phyloP scores from a whole-genome alignment of 2,113 vertebrate species.

The Pristiophorus japonicus region DNA sequence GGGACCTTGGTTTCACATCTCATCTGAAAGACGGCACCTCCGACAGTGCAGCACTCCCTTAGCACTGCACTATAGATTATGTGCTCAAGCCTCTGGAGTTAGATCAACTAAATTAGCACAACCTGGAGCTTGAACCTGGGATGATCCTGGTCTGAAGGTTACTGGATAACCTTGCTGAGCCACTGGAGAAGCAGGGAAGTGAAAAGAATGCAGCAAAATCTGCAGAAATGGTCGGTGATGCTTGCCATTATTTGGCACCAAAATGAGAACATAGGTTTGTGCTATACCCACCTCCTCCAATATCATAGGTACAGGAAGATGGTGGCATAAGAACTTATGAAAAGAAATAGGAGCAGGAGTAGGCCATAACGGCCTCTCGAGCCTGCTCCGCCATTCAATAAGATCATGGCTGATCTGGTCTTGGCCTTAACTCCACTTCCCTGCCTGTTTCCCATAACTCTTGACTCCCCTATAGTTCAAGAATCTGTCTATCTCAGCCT shows the following conservation, averaged over 20 bases:
- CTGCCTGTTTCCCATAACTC: too few relatives aligned
- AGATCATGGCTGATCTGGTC: too few relatives aligned
- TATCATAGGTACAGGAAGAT: neutral
- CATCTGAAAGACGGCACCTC: neutral
- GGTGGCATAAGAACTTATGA: too few relatives aligned
- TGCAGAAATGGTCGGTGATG: neutral
- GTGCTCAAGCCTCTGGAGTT: neutral
- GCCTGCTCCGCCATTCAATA: too few relatives aligned
- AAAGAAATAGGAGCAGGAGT: too few relatives aligned
- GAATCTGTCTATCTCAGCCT: too few relatives aligned
- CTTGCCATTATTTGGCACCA: neutral
- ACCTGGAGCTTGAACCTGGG: neutral
- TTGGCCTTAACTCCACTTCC: too few relatives aligned
- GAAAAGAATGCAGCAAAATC: neutral
- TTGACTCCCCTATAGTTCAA: too few relatives aligned
- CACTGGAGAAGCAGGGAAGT: neutral
- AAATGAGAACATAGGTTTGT: neutral
- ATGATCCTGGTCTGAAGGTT: neutral
- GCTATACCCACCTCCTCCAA: neutral
- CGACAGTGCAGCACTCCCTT: neutral
- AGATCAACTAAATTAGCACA: neutral
- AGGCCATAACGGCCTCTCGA: too few relatives aligned
- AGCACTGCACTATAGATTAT: neutral
- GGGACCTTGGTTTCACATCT: neutral
- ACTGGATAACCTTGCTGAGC: neutral